Conservation (phyloP, 2,888 invertebrate species). For the Lathronympha strigana region DNA sequence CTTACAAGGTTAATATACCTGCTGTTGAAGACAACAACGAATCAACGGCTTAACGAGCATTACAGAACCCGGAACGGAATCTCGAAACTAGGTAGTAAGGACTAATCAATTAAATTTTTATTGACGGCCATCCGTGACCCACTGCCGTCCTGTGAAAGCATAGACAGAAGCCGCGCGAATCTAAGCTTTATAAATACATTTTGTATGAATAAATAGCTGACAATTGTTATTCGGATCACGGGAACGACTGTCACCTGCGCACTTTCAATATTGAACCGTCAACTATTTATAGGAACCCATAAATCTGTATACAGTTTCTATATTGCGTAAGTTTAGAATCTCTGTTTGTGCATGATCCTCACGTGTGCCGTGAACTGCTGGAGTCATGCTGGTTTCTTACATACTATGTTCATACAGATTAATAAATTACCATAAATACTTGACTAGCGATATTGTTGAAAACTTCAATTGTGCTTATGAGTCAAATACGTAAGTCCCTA, state of each 20-base stretch:
- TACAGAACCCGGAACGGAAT: no score
- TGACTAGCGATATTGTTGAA: neutral
- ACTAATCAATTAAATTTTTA: no score
- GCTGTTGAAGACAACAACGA: no score
- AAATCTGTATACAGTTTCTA: slow-evolving; percentile 34
- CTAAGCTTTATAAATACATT: neutral
- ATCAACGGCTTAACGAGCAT: no score
- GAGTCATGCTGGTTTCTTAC: slow-evolving; percentile 11
- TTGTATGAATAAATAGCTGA: neutral
- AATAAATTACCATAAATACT: neutral
- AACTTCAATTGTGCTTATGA: neutral
- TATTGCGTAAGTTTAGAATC: slow-evolving; percentile 36
- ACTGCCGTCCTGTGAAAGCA: neutral
- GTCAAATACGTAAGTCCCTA: no score
- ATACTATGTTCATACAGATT: slow-evolving; percentile 26
- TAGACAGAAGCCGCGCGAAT: neutral
- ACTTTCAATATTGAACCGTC: slow-evolving; percentile 33
- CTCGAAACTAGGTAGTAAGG: no score
- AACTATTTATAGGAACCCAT: slow-evolving; percentile 34
- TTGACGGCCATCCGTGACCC: neutral
- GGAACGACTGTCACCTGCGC: slow-evolving; percentile 9
- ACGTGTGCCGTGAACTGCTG: slow-evolving; percentile 32
- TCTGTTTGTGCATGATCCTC: slow-evolving; percentile 30
- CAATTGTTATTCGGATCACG: slow-evolving; percentile 18
- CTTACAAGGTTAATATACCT: no score